These are phyloP conservation scores for Heliconius aoede DNA, from an alignment of 2,888 invertebrate genomes.

Conservation along the genomic window DNA sequence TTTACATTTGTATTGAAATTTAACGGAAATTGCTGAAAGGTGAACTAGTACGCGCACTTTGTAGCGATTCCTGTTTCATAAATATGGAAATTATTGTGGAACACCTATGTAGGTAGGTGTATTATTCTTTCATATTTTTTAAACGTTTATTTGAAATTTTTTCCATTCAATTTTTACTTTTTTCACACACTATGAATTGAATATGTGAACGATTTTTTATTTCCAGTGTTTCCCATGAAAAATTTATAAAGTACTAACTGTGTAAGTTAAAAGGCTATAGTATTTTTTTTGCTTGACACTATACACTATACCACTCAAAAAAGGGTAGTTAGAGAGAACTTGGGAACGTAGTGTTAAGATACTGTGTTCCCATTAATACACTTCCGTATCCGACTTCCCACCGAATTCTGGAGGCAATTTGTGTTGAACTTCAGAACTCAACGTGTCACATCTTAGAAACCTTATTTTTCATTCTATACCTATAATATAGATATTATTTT, in stretches of 20 bases:
- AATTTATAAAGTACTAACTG: not conserved
- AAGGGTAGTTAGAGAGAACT: too few relatives aligned
- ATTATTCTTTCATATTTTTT: not conserved
- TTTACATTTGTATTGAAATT: constrained; percentile 33
- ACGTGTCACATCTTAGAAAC: not conserved
- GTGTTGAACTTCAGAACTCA: not conserved
- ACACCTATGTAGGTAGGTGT: not conserved
- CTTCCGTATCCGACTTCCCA: not conserved
- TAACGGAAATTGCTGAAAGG: constrained; percentile 38
- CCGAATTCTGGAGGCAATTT: not conserved
- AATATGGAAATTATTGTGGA: constrained; percentile 18
- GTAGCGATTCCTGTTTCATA: constrained; percentile 16
- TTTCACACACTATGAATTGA: not conserved
- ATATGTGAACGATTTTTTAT: constrained; percentile 1
- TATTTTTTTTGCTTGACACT: too few relatives aligned
- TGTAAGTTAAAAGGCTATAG: not conserved
- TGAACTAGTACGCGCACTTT: constrained; percentile 24
- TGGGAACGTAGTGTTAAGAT: too few relatives aligned
- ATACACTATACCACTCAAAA: too few relatives aligned
- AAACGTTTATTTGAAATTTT: not conserved
- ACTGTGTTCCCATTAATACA: not conserved
- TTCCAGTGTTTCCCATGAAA: not conserved
- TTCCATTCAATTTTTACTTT: not conserved
- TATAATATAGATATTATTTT: too few relatives aligned
- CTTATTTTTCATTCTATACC: too few relatives aligned